Conservation (phyloP, 2,888 invertebrate genomes). For the Caradrina kadenii region DNA sequence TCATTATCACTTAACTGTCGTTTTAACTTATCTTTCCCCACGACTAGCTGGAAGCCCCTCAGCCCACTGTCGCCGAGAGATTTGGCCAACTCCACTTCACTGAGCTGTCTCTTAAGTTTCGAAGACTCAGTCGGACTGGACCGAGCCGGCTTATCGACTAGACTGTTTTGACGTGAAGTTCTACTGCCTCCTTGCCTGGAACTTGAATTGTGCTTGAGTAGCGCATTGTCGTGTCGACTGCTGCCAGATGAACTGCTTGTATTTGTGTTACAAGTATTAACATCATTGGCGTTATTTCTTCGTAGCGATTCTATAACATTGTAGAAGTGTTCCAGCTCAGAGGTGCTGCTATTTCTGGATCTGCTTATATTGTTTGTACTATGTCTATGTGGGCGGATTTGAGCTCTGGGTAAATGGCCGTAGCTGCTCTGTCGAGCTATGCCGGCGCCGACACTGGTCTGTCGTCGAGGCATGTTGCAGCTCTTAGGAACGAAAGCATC, state of each 20-base stretch:
- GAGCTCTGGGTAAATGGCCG: constrained; percentile 82
- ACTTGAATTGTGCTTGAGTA: constrained; percentile 65
- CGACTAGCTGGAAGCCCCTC: constrained; percentile 82
- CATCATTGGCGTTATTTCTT: constrained; percentile 68
- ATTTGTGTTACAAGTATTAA: constrained; percentile 73
- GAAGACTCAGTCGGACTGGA: constrained; percentile 71
- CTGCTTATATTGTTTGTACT: constrained; percentile 80
- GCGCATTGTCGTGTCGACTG: constrained; percentile 70
- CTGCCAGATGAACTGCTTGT: constrained; percentile 82
- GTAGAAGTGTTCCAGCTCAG: constrained; percentile 84
- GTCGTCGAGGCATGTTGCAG: constrained; percentile 87
- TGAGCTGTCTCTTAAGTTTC: constrained; percentile 80
- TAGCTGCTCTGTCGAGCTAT: constrained; percentile 84
- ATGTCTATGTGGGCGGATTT: constrained; percentile 80
- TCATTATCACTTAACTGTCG: constrained; percentile 86
- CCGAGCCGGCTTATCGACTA: constrained; percentile 76
- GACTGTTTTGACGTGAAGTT: constrained; percentile 80
- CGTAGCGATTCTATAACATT: constrained; percentile 83
- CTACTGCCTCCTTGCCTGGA: constrained; percentile 63
- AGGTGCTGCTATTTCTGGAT: constrained; percentile 76
- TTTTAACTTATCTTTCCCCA: constrained; percentile 83
- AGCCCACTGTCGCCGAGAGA: constrained; percentile 67
- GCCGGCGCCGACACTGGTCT: constrained; percentile 75
- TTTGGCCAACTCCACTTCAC: constrained; percentile 79
- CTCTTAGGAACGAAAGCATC: constrained; percentile 83